These are phyloP conservation scores for Corvus cornix DNA, from an alignment of 2,113 vertebrate species.

Conservation along the genomic window DNA sequence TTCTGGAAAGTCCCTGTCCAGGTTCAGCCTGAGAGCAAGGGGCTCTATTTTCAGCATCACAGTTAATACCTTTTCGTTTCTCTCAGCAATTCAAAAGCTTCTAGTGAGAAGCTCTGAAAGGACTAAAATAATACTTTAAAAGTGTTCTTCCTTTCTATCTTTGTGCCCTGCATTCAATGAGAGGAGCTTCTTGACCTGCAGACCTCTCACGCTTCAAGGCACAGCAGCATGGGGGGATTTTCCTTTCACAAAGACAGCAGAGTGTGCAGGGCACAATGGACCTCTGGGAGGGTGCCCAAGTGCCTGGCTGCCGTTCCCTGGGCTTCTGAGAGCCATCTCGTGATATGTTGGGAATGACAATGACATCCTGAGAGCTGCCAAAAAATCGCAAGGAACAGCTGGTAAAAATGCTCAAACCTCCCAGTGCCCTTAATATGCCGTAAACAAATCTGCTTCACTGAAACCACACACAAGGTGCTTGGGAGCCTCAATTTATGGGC, in stretches of 20 bases:
- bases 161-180: neutral
- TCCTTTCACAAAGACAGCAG: neutral
- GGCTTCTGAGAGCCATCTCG: neutral
- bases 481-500: neutral
- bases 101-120: neutral
- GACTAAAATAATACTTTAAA: neutral
- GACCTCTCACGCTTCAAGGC: neutral
- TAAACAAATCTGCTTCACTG: slow-evolving; percentile 45
- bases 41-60: neutral
- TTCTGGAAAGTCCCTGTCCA: neutral
- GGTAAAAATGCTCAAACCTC: slow-evolving; percentile 34
- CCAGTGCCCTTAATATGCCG: neutral
- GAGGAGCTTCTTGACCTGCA: neutral
- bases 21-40: neutral
- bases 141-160: neutral
- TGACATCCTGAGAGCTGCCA: slow-evolving; percentile 25
- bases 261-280: fast-evolving
- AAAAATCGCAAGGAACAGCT: slow-evolving; percentile 30
- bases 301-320: neutral
- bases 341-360: neutral
- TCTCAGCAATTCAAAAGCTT: neutral
- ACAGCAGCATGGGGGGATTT: neutral
- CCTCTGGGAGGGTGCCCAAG: neutral
- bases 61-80: neutral
- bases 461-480: neutral